Evolutionary conservation across 1,140 invertebrate genomes (phyloP).

Genomic region (Oedothorax gibbosus): DNA sequence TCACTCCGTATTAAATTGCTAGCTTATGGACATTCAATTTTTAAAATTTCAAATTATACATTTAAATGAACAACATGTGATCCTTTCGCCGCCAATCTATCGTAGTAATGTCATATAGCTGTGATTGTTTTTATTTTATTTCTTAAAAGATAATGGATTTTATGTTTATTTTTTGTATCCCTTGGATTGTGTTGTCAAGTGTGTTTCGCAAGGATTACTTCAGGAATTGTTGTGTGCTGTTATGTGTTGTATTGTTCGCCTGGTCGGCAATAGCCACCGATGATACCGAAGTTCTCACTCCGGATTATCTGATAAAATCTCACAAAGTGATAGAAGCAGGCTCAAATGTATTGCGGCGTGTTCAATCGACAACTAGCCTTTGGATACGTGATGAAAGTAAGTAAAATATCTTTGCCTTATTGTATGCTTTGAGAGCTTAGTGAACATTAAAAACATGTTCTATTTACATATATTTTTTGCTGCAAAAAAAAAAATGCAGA

Average conservation of each 20-base stretch:
- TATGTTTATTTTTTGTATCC: constrained; percentile 49
- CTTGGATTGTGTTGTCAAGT: constrained; percentile 52
- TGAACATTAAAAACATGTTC: too few species aligned
- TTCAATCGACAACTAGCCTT: constrained; percentile 9
- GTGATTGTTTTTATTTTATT: constrained; percentile 20
- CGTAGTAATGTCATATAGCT: constrained; percentile 28
- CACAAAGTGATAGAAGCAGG: constrained; percentile 56
- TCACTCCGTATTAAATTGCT: too few species aligned
- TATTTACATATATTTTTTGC: too few species aligned
- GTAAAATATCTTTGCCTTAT: background rate
- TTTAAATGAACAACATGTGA: too few species aligned
- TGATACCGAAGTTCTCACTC: background rate
- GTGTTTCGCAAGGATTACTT: constrained; percentile 15
- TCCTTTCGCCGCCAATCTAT: background rate
- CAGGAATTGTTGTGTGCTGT: constrained; percentile 17
- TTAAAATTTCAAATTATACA: too few species aligned
- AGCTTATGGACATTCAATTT: too few species aligned
- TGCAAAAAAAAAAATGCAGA: too few species aligned
- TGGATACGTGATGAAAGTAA: constrained; percentile 31
- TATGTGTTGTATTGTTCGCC: constrained; percentile 25
- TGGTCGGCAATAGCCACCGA: background rate
- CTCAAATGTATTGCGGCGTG: constrained; percentile 34
- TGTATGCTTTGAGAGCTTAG: too few species aligned
- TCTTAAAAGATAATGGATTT: constrained; percentile 44
- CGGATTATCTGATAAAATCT: constrained; percentile 53